These are phyloP conservation scores for Patiria pectinifera DNA, from an alignment of 53 echinoderm and acorn worm species.

Conservation along the genomic window DNA sequence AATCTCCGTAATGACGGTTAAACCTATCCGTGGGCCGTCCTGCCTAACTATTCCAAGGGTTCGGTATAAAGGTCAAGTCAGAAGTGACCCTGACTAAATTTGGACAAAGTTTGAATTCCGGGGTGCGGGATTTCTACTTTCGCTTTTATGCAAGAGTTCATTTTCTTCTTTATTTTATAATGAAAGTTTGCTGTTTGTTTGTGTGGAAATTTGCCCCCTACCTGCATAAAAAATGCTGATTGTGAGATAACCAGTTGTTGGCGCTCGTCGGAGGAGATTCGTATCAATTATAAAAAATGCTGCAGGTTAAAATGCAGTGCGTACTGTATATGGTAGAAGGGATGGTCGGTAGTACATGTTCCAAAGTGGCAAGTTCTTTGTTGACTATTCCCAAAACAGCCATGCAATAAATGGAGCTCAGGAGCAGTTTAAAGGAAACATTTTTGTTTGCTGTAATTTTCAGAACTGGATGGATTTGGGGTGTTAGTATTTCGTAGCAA, in stretches of 20 bases:
- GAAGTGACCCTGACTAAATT: constrained; percentile 27
- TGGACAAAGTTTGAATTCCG: constrained; percentile 2
- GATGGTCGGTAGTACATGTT: neutral
- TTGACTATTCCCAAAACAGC: neutral
- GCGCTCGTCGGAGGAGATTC: constrained; percentile 22
- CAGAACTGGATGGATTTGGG: no score
- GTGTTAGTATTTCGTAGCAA: no score
- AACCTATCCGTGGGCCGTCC: neutral
- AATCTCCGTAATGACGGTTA: neutral
- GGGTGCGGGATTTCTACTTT: neutral
- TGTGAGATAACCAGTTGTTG: constrained; percentile 55
- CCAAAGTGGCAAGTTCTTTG: neutral
- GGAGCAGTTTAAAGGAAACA: neutral
- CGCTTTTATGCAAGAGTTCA: constrained; percentile 5
- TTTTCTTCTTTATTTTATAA: neutral
- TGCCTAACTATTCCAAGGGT: neutral
- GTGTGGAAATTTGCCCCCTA: neutral
- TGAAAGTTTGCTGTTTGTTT: neutral
- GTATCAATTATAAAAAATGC: constrained; percentile 10
- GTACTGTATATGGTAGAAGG: neutral
- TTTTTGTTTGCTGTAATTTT: no score
- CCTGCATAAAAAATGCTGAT: constrained; percentile 31
- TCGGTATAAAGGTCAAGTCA: neutral
- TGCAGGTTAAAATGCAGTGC: neutral
- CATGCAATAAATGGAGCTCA: neutral